Percentiles rank a stretch among this genome's conserved stretches.
Evolutionary conservation across 2,113 vertebrate species (phyloP).

Genomic region (Cyprinus carpio): DNA sequence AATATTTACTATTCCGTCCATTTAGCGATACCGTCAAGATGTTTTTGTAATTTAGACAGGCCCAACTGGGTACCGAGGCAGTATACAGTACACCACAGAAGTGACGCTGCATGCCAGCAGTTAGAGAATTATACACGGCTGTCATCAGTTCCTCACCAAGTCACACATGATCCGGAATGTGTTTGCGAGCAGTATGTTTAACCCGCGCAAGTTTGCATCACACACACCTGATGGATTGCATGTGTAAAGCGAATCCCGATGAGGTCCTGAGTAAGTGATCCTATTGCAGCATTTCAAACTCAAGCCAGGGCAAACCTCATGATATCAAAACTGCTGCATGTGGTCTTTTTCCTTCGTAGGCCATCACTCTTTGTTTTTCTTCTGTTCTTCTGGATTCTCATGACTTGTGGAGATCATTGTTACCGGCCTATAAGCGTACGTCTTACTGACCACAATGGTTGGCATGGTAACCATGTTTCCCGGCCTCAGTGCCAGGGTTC

Average conservation of each 20-base stretch:
- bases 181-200: slow-evolving; percentile 9
- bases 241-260: background rate
- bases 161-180: slow-evolving; percentile 23
- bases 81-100: slow-evolving; percentile 15
- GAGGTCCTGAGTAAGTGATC: slow-evolving; percentile 30
- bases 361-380: slow-evolving; percentile 48
- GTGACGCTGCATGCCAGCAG: background rate
- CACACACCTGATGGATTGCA: slow-evolving; percentile 29
- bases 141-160: background rate
- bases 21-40: background rate
- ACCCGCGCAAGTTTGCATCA: slow-evolving; percentile 20
- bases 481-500: slow-evolving; percentile 48
- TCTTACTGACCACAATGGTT: slow-evolving; percentile 58
- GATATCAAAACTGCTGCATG: slow-evolving; percentile 37
- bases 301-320: slow-evolving; percentile 47
- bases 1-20: slow-evolving; percentile 18
- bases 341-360: slow-evolving; percentile 44
- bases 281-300: slow-evolving; percentile 49
- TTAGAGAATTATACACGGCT: slow-evolving; percentile 29
- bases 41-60: slow-evolving; percentile 6
- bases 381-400: slow-evolving; percentile 42
- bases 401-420: slow-evolving; percentile 41
- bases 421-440: slow-evolving; percentile 43
- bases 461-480: slow-evolving; percentile 55
- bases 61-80: background rate